phyloP scores from a whole-genome alignment of 1,140 invertebrate genomes.

The Zaprionus ornatus region DNA sequence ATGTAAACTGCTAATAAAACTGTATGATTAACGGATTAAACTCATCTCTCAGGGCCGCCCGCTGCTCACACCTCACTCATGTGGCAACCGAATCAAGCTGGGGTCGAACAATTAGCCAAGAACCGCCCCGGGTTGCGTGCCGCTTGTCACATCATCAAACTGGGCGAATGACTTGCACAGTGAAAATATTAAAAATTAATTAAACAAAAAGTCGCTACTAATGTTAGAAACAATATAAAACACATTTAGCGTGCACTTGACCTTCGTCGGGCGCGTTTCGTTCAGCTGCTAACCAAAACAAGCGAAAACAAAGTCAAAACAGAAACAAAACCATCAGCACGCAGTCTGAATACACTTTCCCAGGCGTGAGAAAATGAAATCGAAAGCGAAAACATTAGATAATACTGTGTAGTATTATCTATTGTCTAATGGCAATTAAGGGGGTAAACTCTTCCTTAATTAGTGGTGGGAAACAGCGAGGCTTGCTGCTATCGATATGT shows the following conservation, averaged over 20 bases:
- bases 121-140: slow-evolving; percentile 50
- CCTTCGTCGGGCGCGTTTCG: slow-evolving; percentile 38
- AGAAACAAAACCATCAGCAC: slow-evolving; percentile 1
- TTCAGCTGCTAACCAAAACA: slow-evolving; percentile 34
- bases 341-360: slow-evolving; percentile 21
- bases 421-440: not conserved
- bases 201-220: slow-evolving; percentile 57
- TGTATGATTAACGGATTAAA: not conserved
- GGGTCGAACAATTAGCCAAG: slow-evolving; percentile 34
- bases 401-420: not conserved
- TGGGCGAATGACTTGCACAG: slow-evolving; percentile 20
- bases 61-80: slow-evolving; percentile 3
- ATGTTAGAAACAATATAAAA: slow-evolving; percentile 61
- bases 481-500: not conserved
- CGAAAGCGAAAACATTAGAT: not conserved
- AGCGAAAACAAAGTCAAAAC: slow-evolving; percentile 34
- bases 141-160: slow-evolving; percentile 51
- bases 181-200: slow-evolving; percentile 62
- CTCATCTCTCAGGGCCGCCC: slow-evolving; percentile 16
- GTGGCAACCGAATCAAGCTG: not conserved
- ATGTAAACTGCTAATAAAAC: not conserved
- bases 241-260: slow-evolving; percentile 60
- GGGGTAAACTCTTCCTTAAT: not conserved
- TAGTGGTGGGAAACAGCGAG: too few species aligned
- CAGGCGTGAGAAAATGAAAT: not conserved